phyloP scores from a whole-genome alignment of 2,113 vertebrate species.

The Rhombomys opimus region DNA sequence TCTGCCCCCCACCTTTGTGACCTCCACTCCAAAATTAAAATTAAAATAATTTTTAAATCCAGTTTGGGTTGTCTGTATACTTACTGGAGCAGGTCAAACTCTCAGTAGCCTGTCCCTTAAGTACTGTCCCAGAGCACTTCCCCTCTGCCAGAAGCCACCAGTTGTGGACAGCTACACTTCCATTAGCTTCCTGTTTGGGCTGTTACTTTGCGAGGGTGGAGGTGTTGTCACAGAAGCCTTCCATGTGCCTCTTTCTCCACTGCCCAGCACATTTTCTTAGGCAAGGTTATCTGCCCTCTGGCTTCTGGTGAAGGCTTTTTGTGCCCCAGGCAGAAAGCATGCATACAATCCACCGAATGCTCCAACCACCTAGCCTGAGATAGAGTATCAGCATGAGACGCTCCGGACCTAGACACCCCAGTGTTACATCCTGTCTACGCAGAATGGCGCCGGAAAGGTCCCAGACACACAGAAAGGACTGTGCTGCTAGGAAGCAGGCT shows the following conservation, averaged over 20 bases:
- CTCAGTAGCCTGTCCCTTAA: background rate
- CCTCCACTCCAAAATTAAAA: background rate
- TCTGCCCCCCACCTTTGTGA: background rate
- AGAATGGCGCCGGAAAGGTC: background rate
- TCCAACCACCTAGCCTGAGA: fast-evolving
- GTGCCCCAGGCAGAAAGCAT: background rate
- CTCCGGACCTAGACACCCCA: fast-evolving
- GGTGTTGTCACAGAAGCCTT: background rate
- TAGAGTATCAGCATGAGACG: background rate
- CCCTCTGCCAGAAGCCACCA: background rate
- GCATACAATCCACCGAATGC: background rate
- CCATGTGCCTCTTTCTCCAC: background rate
- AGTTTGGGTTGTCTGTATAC: background rate
- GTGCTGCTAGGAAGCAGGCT: background rate
- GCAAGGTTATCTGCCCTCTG: background rate
- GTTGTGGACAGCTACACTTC: background rate
- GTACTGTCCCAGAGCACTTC: background rate
- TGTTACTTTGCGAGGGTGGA: background rate
- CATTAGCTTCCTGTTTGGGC: background rate
- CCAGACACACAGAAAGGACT: background rate
- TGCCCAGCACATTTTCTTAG: background rate
- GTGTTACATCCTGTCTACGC: background rate
- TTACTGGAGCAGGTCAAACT: background rate
- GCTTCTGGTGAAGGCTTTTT: background rate
- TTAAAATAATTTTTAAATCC: background rate